These are phyloP conservation scores for Acanthurus tractus DNA, from an alignment of 2,797 vertebrate species.

Conservation along the genomic window DNA sequence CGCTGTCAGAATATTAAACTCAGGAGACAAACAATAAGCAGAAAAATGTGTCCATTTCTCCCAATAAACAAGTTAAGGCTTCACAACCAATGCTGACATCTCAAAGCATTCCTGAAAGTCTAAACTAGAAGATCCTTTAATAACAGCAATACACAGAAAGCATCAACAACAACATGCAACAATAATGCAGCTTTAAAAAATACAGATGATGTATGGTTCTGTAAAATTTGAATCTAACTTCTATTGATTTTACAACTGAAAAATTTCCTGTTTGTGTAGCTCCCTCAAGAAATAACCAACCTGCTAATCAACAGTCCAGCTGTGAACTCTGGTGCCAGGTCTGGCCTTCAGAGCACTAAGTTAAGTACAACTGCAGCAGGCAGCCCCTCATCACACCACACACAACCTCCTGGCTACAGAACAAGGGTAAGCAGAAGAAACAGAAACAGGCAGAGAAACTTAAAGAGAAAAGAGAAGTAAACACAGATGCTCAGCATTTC, in stretches of 20 bases:
- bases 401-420: slow-evolving; percentile 70
- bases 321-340: slow-evolving; percentile 58
- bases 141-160: background rate
- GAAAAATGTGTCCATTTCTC: background rate
- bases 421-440: slow-evolving; percentile 66
- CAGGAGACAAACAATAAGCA: slow-evolving; percentile 29
- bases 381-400: slow-evolving; percentile 60
- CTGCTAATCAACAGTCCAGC: slow-evolving; percentile 59
- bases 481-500: slow-evolving; percentile 77
- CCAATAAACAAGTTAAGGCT: too few species aligned
- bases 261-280: slow-evolving; percentile 42
- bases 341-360: slow-evolving; percentile 50
- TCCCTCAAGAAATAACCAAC: slow-evolving; percentile 35
- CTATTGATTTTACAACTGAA: slow-evolving; percentile 46
- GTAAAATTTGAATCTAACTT: slow-evolving; percentile 7
- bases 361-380: slow-evolving; percentile 65
- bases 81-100: background rate
- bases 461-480: slow-evolving; percentile 66
- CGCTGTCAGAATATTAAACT: slow-evolving; percentile 23
- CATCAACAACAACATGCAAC: background rate
- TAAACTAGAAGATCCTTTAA: background rate
- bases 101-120: background rate
- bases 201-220: background rate
- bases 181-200: background rate
- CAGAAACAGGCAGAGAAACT: slow-evolving; percentile 67